Base-by-base conservation (phyloP, 2,113 vertebrate genomes). In the Albula goreensis region DNA sequence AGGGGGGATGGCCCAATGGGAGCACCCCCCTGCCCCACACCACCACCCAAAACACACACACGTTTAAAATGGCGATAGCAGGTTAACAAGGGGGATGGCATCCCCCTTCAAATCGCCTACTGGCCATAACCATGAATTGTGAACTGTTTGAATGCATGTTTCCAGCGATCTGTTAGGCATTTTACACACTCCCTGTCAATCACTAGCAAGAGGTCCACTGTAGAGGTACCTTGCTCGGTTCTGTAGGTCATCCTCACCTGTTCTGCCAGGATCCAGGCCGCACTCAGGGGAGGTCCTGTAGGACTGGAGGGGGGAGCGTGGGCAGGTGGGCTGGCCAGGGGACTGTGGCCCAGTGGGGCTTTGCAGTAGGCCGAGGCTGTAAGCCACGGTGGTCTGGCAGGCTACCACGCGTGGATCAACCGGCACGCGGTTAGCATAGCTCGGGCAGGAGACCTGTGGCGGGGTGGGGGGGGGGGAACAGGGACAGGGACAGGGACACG, bases 321-420 rank as follows among this genome's bases (percentile, higher is more conserved):
- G 57, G 10, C 50, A 22, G 12, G 50, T 50, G 49, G 13, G 9
- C 56, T 53, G 80, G 50, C 50, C 63, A 7, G 60, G 25, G 41
- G 87, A 70, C 7, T 80, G 53, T 3, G 17, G 79, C 5, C 80
- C n/a, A 11, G 17, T 48, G 12, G 80, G 53, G 53, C 51, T 79
- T 56, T 60, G 70, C 66, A 88, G 50, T 48, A 88, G 74, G 74
- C 48, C 53, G 31, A 88, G 57, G 53, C 85, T 83, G 70, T 88
- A 88, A 11, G 87, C 84, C 81, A 88, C 48, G 15, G 60, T 19
- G 17, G 60, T 19, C 60, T 66, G 60, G 60, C 60, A 66, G 15
- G 60, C 60, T 19, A 66, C 60, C 60, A 83, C 15, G 56, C 63
- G 66, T 9, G 84, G 81, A 81, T 88, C 81, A 31, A 85, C 25